Conservation (phyloP, 2,797 vertebrate species). For the Telmatherina bonti region DNA sequence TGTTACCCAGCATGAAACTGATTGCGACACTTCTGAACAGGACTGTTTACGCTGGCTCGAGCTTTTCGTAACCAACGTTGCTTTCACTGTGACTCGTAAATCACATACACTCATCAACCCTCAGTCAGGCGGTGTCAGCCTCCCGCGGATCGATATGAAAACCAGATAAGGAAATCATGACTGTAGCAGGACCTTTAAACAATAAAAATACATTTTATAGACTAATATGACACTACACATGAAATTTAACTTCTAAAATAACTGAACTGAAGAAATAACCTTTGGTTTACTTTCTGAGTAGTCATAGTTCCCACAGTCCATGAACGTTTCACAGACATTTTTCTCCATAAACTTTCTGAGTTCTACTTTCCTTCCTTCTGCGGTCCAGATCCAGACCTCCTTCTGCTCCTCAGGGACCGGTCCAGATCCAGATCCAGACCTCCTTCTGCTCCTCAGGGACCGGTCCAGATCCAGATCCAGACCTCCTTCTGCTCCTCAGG, state of each 20-base stretch:
- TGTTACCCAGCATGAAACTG: no score
- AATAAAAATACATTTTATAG: no score
- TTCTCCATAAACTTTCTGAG: background rate
- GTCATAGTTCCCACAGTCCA: rapidly evolving
- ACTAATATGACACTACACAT: no score
- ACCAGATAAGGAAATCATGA: background rate
- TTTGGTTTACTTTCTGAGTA: rapidly evolving
- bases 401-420: no score
- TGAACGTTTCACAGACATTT: conserved; percentile 27
- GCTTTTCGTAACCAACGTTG: background rate
- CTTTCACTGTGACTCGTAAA: background rate
- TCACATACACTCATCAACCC: background rate
- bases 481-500: no score
- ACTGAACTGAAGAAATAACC: background rate
- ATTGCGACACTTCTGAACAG: background rate
- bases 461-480: no score
- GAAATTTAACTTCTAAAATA: no score
- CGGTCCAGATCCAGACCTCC: no score
- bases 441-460: no score
- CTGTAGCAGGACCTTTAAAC: background rate
- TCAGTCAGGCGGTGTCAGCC: background rate
- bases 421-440: no score
- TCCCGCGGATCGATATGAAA: background rate
- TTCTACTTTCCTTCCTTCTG: rapidly evolving
- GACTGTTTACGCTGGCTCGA: no score